These are phyloP conservation scores for Olivierus martensii DNA, from an alignment of 1,140 invertebrate species.

Conservation along the genomic window DNA sequence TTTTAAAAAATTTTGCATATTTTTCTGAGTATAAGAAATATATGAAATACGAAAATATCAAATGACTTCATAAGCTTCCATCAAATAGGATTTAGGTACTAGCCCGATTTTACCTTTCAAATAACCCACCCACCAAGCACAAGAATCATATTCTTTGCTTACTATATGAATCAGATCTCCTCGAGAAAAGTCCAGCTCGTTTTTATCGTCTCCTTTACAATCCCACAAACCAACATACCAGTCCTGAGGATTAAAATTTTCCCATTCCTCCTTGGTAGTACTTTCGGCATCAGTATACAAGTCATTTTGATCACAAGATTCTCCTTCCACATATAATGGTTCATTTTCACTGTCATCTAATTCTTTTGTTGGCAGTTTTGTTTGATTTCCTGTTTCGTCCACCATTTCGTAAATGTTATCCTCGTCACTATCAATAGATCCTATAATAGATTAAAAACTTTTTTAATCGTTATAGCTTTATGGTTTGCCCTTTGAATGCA, in stretches of 20 bases:
- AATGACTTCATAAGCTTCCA: constrained; percentile 16
- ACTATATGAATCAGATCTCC: constrained; percentile 16
- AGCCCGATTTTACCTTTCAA: constrained; percentile 13
- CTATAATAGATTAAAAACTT: no score
- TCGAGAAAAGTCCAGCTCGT: constrained; percentile 11
- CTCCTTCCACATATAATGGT: not conserved
- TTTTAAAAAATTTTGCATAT: no score
- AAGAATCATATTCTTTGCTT: constrained; percentile 13
- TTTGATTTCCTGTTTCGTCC: not conserved
- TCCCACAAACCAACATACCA: constrained; percentile 17
- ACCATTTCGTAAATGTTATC: not conserved
- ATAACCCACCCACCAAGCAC: constrained; percentile 15
- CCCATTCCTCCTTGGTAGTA: no score
- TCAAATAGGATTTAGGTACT: constrained; percentile 16
- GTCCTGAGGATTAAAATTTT: constrained; percentile 8
- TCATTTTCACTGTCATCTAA: no score
- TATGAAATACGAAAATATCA: no score
- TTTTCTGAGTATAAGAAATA: no score
- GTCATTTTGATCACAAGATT: not conserved
- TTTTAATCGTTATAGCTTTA: no score
- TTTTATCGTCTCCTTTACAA: constrained; percentile 7
- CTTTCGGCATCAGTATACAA: not conserved
- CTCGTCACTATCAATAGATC: not conserved
- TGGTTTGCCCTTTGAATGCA: no score
- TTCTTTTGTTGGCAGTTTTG: no score